These are phyloP conservation scores for Ectemnius continuus DNA, from an alignment of 2,888 invertebrate species.

Conservation along the genomic window DNA sequence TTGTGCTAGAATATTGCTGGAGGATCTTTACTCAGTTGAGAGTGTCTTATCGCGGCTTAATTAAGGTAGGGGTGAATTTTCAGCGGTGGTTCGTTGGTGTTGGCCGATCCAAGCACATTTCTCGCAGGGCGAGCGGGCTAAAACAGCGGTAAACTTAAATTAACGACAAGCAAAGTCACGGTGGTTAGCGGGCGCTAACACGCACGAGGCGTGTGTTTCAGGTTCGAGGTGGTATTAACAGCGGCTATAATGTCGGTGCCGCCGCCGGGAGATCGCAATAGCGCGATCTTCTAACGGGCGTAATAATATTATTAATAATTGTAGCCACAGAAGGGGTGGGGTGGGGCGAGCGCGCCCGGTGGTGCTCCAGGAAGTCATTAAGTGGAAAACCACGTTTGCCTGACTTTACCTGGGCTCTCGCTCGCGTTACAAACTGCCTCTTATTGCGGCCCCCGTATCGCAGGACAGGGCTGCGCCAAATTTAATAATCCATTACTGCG, in stretches of 20 bases:
- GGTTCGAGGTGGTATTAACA: constrained; percentile 4
- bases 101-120: not conserved
- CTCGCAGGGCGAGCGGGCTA: not conserved
- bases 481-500: constrained; percentile 51
- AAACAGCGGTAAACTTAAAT: not conserved
- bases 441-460: no score
- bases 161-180: constrained; percentile 1
- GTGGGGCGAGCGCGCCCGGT: constrained; percentile 3
- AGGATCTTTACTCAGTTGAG: no score
- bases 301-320: constrained; percentile 48
- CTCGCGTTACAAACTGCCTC: constrained; percentile 31
- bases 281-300: constrained; percentile 10
- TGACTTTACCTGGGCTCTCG: constrained; percentile 32
- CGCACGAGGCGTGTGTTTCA: not conserved
- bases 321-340: constrained; percentile 20
- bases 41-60: not conserved
- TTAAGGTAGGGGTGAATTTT: not conserved
- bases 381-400: constrained; percentile 42
- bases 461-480: constrained; percentile 14
- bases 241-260: constrained; percentile 11
- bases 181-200: not conserved
- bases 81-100: not conserved
- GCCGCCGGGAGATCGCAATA: constrained; percentile 16
- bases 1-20: no score
- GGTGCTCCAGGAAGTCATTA: constrained; percentile 44